Conservation (phyloP, 2,797 vertebrate species). For the Rhynchonycteris naso region DNA sequence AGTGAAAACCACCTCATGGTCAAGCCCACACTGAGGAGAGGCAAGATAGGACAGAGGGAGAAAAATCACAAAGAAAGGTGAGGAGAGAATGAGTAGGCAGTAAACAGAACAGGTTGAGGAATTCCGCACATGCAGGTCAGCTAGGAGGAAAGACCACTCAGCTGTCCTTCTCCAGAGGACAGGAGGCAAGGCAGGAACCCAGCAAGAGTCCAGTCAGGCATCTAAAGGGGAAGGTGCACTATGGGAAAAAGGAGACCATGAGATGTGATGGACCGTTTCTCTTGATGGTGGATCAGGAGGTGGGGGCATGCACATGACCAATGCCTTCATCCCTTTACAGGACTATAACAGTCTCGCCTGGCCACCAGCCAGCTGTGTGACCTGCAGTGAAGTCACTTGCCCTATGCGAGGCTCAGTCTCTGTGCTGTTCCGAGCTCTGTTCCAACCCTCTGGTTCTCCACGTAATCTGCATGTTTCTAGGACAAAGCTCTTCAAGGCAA, state of each 20-base stretch:
- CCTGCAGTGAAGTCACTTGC: not conserved
- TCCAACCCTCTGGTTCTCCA: not conserved
- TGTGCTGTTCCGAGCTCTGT: not conserved
- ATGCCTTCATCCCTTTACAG: not conserved
- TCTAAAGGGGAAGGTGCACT: not conserved
- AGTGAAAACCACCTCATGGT: not conserved
- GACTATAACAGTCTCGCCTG: not conserved
- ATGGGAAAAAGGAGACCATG: not conserved
- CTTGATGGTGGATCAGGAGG: not conserved
- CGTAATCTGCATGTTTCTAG: not conserved
- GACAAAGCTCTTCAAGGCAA: not conserved
- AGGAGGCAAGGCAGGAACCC: not conserved
- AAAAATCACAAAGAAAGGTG: not conserved
- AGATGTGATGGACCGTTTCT: not conserved
- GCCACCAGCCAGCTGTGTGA: not conserved
- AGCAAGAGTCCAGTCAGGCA: not conserved
- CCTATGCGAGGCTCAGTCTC: not conserved
- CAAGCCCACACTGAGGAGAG: not conserved
- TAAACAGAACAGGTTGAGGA: not conserved
- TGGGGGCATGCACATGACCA: not conserved
- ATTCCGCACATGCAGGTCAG: not conserved
- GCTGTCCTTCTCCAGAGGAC: not conserved
- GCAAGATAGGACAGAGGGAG: not conserved
- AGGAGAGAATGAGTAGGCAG: not conserved
- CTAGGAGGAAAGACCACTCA: not conserved